phyloP scores from a whole-genome alignment of 1,140 invertebrate genomes.

The Lordiphosa stackelbergi region DNA sequence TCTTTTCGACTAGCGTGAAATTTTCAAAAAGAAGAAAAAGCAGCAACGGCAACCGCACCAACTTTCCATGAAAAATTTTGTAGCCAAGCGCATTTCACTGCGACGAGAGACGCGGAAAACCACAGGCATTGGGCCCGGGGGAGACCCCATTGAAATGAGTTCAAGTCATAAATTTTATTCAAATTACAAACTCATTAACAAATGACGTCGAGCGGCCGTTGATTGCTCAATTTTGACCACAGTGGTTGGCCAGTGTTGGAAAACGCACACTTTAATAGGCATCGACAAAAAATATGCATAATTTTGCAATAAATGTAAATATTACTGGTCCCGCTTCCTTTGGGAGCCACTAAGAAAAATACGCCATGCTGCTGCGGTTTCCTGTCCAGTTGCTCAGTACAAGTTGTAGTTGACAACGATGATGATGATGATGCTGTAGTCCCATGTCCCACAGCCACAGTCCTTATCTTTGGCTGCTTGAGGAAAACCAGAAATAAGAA shows the following conservation, averaged over 20 bases:
- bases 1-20: constrained; percentile 73
- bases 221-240: constrained; percentile 29
- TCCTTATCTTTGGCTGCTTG: constrained; percentile 67
- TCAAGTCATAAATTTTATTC: constrained; percentile 66
- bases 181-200: constrained; percentile 55
- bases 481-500: constrained; percentile 69
- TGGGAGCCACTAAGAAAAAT: constrained; percentile 66
- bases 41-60: constrained; percentile 53
- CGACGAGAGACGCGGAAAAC: constrained; percentile 28
- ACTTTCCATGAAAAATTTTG: constrained; percentile 71
- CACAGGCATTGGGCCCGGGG: constrained; percentile 40
- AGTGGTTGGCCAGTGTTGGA: constrained; percentile 2
- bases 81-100: constrained; percentile 53
- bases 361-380: constrained; percentile 54
- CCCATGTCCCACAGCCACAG: background rate
- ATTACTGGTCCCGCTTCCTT: constrained; percentile 71
- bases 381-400: constrained; percentile 41
- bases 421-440: constrained; percentile 14
- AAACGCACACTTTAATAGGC: constrained; percentile 5
- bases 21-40: constrained; percentile 68
- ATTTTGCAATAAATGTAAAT: constrained; percentile 75
- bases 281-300: constrained; percentile 60
- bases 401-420: constrained; percentile 42
- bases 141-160: constrained; percentile 50
- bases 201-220: constrained; percentile 26